Evolutionary conservation across 2,888 invertebrate species (phyloP), one percentile per base, ranked within the genome.

Genomic region (Megastigmus dorsalis): DNA sequence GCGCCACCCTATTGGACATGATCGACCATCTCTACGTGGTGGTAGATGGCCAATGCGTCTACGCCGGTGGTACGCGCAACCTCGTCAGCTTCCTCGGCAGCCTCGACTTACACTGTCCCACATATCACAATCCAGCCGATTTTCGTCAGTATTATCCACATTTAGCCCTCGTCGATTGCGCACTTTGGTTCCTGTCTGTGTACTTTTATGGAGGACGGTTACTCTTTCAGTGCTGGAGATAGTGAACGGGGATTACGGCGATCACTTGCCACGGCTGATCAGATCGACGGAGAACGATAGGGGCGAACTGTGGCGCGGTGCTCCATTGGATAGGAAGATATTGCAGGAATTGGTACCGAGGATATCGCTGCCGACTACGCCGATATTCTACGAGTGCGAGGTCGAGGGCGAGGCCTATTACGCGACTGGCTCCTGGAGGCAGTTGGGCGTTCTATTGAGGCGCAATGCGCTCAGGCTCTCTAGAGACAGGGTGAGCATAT

Each of bases 91-190:
- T 93, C 89, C 89, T 97, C 75, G 90, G 91, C 62, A 91, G 92
- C 77, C 89, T 93, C 73, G 91, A 92, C 78, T 89, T 97, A 13
- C 89, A 90, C 30, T 97, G 97, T 87, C 97, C 97, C 0, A 92
- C 93, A 15, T 95, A 95, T 83, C 96, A 97, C 87, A 97, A 97
- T 89, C 96, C 97, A 45, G 95, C 96, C 15, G 97, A 97, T 88
- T 97, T 93, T 89, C 90, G 96, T 96, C 89, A 93, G 93, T 50
- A 33, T 15, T 33, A 18, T 38, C 3, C 7, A n/a, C n/a, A n/a
- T 41, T 18, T 30, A n/a, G n/a, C n/a, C n/a, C n/a, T n/a, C n/a
- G n/a, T n/a, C n/a, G n/a, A n/a, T n/a, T n/a, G n/a, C n/a, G n/a
- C n/a, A n/a, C n/a, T n/a, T n/a, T n/a, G n/a, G n/a, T n/a, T n/a